Evolutionary conservation across 1,140 invertebrate genomes (phyloP).

Genomic region (Heliothis virescens): DNA sequence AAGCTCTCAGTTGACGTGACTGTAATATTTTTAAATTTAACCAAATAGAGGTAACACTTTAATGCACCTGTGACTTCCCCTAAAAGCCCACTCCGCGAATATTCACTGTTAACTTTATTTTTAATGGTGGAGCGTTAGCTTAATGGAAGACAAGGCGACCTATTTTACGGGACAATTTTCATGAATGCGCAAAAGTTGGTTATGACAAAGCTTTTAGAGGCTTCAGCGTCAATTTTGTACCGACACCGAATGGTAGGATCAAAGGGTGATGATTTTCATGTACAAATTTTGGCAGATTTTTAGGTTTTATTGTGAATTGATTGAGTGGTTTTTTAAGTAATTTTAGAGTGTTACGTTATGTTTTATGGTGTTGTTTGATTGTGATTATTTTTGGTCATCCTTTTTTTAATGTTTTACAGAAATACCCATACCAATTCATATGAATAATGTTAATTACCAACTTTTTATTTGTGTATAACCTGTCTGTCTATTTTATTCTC

Average conservation of each 20-base stretch:
- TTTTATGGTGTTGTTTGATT: not conserved
- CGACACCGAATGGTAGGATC: slow-evolving; percentile 37
- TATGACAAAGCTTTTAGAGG: slow-evolving; percentile 76
- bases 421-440: too few relatives aligned
- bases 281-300: slow-evolving; percentile 18
- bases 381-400: not conserved
- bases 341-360: not conserved
- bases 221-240: slow-evolving; percentile 54
- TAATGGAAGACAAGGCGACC: slow-evolving; percentile 81
- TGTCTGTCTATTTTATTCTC: too few relatives aligned
- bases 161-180: slow-evolving; percentile 82
- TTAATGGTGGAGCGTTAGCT: slow-evolving; percentile 79
- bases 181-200: slow-evolving; percentile 76
- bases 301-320: slow-evolving; percentile 14
- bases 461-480: too few relatives aligned
- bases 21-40: slow-evolving; percentile 77
- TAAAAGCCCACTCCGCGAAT: slow-evolving; percentile 79
- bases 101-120: slow-evolving; percentile 83
- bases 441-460: too few relatives aligned
- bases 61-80: slow-evolving; percentile 80
- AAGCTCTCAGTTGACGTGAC: slow-evolving; percentile 38
- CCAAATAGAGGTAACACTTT: slow-evolving; percentile 70
- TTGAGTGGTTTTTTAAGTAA: slow-evolving; percentile 1
- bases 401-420: too few relatives aligned
- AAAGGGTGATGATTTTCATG: slow-evolving; percentile 29